A percentile compares a stretch with the other conserved stretches of the same genome.
phyloP scores from a whole-genome alignment of 1,140 invertebrate species.

The Oncopodura yosiiana region DNA sequence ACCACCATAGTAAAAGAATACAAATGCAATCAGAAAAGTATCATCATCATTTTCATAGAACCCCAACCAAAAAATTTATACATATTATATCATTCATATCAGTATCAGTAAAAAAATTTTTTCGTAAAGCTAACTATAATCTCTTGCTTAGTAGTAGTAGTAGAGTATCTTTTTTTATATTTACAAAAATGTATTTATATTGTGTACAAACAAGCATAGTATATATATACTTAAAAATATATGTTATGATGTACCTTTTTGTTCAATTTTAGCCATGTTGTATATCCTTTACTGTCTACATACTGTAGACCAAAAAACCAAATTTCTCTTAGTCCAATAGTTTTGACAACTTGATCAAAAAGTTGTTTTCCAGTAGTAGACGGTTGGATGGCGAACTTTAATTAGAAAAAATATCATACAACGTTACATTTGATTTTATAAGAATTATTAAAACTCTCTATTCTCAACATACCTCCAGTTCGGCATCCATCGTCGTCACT shows the following conservation, averaged over 20 bases:
- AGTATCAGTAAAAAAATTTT: too few species aligned
- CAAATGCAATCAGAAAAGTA: neutral
- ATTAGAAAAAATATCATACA: too few species aligned
- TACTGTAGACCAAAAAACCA: slow-evolving; percentile 99
- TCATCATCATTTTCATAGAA: neutral
- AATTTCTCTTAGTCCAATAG: slow-evolving; percentile 95
- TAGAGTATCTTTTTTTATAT: too few species aligned
- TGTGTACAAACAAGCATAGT: slow-evolving; percentile 1
- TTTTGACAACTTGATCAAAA: slow-evolving; percentile 99
- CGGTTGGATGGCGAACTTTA: slow-evolving; percentile 99
- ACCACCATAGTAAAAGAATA: too few species aligned
- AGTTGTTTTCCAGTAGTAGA: slow-evolving; percentile 98
- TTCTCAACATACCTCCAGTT: too few species aligned
- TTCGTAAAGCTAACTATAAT: too few species aligned
- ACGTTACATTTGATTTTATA: too few species aligned
- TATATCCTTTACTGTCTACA: slow-evolving; percentile 92
- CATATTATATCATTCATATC: too few species aligned
- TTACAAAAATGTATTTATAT: too few species aligned
- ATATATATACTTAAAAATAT: neutral
- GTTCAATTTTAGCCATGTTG: slow-evolving; percentile 98
- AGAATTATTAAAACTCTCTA: too few species aligned
- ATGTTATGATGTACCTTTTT: slow-evolving; percentile 79
- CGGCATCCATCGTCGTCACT: slow-evolving; percentile 99
- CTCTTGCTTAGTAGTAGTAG: too few species aligned
- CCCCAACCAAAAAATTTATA: too few species aligned